A percentile compares a stretch with the other conserved stretches of the same genome.
Conservation (phyloP, 1,140 invertebrate species). For the Aricia agestis region DNA sequence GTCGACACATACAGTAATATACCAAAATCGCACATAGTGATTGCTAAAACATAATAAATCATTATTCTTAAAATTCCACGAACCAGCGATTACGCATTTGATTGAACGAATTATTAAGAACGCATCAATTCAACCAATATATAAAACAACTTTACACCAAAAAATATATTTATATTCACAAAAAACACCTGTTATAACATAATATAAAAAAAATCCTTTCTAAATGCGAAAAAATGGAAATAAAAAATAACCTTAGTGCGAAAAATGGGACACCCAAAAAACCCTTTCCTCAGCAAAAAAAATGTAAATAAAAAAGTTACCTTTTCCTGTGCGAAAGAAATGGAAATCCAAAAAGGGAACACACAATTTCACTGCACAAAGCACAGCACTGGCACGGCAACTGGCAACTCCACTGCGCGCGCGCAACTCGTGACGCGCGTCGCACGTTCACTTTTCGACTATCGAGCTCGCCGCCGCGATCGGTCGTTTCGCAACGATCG, state of each 20-base stretch:
- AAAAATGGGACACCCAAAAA: not conserved
- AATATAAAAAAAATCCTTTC: not conserved
- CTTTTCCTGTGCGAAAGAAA: not conserved
- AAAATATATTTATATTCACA: too few relatives aligned
- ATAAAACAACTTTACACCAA: too few relatives aligned
- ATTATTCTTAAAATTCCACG: not conserved
- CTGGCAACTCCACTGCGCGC: not conserved
- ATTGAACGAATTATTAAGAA: not conserved
- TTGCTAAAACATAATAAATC: too few relatives aligned
- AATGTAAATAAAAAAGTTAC: not conserved
- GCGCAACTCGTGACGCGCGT: not conserved
- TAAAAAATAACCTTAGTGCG: not conserved
- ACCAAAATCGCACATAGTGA: not conserved
- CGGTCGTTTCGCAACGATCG: not conserved
- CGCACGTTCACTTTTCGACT: not conserved
- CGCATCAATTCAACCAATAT: not conserved
- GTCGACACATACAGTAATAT: not conserved
- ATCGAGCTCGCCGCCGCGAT: not conserved
- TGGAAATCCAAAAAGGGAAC: not conserved
- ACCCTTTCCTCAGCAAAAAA: not conserved
- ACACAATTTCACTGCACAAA: constrained; percentile 2
- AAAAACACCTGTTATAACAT: too few relatives aligned
- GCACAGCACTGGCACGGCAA: not conserved
- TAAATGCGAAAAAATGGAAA: not conserved
- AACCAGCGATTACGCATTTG: not conserved